Evolutionary conservation across 2,113 vertebrate genomes (phyloP), one percentile per base, ranked within the genome.

Genomic region (Kobus ellipsiprymnus): DNA sequence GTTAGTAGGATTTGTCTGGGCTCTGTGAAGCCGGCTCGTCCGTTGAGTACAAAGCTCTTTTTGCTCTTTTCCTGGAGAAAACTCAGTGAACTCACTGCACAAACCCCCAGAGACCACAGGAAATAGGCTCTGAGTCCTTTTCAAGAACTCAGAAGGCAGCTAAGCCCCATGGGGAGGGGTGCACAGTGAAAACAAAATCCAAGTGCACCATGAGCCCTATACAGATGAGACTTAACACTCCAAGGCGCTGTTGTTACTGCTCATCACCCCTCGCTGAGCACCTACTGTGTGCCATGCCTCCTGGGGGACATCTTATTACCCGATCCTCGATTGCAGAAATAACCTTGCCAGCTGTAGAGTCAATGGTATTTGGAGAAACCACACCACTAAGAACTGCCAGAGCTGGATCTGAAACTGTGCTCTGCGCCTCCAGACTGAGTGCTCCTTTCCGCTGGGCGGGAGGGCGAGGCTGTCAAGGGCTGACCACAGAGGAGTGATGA

Each of bases 171-270:
- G 29, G 48, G 40, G 19, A 10, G 23, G 17, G 30, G 2, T 2
- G 17, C 21, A 23, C 2, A 59, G 15, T 67, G 71, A 92, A 86
- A 40, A 62, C 6, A 36, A 10, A n/a, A n/a, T 78, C 50, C 44
- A n/a, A 44, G 0, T 2, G n/a, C 5, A n/a, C 13, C 25, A 4
- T 17, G 30, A 6, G 15, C 36, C 0, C 8, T 52, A 13, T 6
- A 12, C 29, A 60, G 33, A 29, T 62, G 64, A 46, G 14, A 17
- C 48, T 52, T 15, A 30, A 81, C 29, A 48, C 48, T 57, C n/a
- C 57, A 52, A 54, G 29, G 54, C 1, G 1, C n/a, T 89, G 2
- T n/a, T 25, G 25, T n/a, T 14, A 48, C 29, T 30, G 46, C 33
- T 5, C 15, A 40, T 54, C 52, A 29, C 36, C 57, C 52, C 89